Evolutionary conservation across 2,888 invertebrate genomes (phyloP).

Genomic region (Eupithecia abbreviata): DNA sequence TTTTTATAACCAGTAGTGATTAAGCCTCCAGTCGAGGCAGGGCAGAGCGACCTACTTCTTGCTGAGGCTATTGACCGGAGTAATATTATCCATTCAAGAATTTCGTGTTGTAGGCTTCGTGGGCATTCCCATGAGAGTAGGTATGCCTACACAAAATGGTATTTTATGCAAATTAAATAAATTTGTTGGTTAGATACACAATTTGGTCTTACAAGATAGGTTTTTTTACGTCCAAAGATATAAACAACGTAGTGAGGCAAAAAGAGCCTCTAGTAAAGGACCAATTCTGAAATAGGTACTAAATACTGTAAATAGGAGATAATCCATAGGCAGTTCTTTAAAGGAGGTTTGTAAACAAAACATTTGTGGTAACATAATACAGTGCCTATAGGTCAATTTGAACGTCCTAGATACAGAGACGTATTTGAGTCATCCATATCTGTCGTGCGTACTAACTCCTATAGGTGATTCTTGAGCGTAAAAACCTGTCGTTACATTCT

Average conservation of each 20-base stretch:
- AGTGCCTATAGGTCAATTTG: slow-evolving; percentile 44
- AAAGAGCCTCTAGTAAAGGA: not conserved
- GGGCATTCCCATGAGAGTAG: slow-evolving; percentile 35
- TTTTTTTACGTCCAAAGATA: too few species aligned
- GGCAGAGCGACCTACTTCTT: slow-evolving; percentile 66
- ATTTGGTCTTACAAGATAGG: not conserved
- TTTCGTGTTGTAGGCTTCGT: slow-evolving; percentile 52
- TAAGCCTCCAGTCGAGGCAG: slow-evolving; percentile 44
- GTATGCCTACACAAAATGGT: slow-evolving; percentile 10
- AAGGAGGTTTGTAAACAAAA: not conserved
- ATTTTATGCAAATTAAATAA: not conserved
- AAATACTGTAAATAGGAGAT: not conserved
- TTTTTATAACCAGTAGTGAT: slow-evolving; percentile 46
- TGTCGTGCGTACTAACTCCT: slow-evolving; percentile 18
- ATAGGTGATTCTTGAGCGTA: slow-evolving; percentile 1
- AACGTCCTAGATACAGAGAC: slow-evolving; percentile 50
- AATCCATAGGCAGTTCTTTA: not conserved
- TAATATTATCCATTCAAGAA: slow-evolving; percentile 63
- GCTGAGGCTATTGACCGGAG: slow-evolving; percentile 69
- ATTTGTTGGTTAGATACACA: not conserved
- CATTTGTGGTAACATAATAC: slow-evolving; percentile 10
- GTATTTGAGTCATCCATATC: slow-evolving; percentile 25
- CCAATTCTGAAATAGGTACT: not conserved
- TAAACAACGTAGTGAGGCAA: too few species aligned
- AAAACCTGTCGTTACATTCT: slow-evolving; percentile 8